Base-by-base conservation (phyloP, 2,888 invertebrate species). In the Brassicogethes aeneus region DNA sequence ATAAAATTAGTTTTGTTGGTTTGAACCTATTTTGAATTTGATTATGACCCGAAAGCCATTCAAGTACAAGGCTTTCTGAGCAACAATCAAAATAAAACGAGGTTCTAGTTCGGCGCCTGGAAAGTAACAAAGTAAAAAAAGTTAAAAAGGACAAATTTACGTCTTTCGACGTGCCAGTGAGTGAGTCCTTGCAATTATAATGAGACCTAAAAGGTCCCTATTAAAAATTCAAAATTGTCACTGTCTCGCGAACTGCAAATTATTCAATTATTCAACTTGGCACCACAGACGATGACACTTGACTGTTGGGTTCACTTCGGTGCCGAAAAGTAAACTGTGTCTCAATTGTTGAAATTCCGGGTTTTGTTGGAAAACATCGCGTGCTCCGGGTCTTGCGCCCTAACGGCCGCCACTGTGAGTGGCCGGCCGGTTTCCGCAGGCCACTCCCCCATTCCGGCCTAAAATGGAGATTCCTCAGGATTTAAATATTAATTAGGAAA, bases 51-150 rank as follows among this genome's bases (percentile, higher is more conserved):
- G 68, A 70, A 69, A 70, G 70, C 64, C 68, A 44, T 34, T 43
- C 47, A 54, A 36, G 54, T 56, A 57, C 42, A 39, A 68, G 69
- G 68, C 70, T 70, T 70, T 70, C 70, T 70, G 70, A 70, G 70
- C 70, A 70, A 70, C 70, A 70, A 70, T 70, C 70, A 70, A 70
- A 70, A 69, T 57, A 62, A 63, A 54, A 59, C 47, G 37, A 36
- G 43, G 13, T 35, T 15, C 15, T 16, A 17, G 3, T 3, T n/a
- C n/a, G n/a, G n/a, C n/a, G n/a, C n/a, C n/a, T n/a, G n/a, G n/a
- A n/a, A n/a, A n/a, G n/a, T n/a, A n/a, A n/a, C 10, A 23, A 10
- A 23, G 10, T 5, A 10, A 23, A 23, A 23, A 23, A 23, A 7
- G 10, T 23, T 5, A 23, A 23, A 23, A 7, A 23, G 10, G 23